Base-by-base conservation (phyloP, 1,140 invertebrate species). In the Coptotermes formosanus region DNA sequence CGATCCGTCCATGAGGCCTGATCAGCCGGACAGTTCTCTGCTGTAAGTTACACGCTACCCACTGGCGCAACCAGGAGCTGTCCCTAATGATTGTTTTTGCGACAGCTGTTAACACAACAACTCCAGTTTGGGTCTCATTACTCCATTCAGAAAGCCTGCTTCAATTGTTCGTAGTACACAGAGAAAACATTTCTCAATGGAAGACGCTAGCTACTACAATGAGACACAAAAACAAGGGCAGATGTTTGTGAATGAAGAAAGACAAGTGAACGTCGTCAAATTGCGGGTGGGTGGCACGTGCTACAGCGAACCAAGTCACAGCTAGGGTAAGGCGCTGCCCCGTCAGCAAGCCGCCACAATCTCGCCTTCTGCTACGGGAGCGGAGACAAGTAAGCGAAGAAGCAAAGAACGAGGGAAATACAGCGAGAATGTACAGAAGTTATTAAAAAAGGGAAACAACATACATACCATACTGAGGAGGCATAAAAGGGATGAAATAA, bases 171-270 rank as follows among this genome's bases (percentile, higher is more conserved):
- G 64, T 75, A 75, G 64, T 75, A 75, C 30, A 75, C 64, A 75
- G 64, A 75, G 64, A 30, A n/a, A 75, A 75, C 25, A 30, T 75
- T 75, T 30, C 64, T 75, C 64, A 75, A 75, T 75, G 64, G 64
- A 75, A 75, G 64, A 75, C 59, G 59, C 64, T 75, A 16, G 64
- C 7, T 75, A 75, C 64, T 30, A 30, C 64, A 75, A 30, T 75
- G 64, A 75, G 64, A 75, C 1, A 75, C 64, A 75, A 75, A 75
- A 75, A 75, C 64, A 75, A 75, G 25, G 7, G 64, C 64, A 75
- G 64, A 75, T 75, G 64, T 75, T 21, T 75, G 64, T 75, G 64
- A 75, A 75, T 75, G 64, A 75, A 75, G 64, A 75, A 75, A 75
- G 64, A 75, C 64, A 75, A 75, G 64, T 75, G 64, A 75, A 75